phyloP scores from a whole-genome alignment of 2,797 vertebrate genomes.

The Caiman crocodilus region DNA sequence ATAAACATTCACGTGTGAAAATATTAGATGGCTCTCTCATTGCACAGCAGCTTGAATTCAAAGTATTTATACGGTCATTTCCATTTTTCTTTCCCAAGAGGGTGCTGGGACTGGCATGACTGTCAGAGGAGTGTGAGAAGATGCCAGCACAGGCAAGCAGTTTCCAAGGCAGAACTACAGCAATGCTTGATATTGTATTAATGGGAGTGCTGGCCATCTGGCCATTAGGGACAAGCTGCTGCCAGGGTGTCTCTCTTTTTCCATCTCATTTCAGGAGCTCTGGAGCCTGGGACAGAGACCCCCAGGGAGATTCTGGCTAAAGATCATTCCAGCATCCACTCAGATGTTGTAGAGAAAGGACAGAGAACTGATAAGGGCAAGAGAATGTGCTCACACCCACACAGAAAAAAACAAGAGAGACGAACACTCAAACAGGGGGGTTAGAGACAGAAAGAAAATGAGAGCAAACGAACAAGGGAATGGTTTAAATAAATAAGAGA shows the following conservation, averaged over 20 bases:
- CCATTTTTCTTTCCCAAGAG: conserved; percentile 71
- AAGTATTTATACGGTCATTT: conserved; percentile 61
- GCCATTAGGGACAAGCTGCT: conserved; percentile 75
- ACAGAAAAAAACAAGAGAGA: conserved; percentile 32
- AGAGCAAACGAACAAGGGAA: conserved; percentile 49
- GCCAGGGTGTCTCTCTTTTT: conserved; percentile 77
- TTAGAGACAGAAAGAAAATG: conserved; percentile 26
- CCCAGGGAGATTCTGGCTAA: conserved; percentile 73
- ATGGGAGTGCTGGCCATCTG: conserved; percentile 82
- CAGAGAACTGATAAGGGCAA: conserved; percentile 39
- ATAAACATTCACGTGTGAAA: conserved; percentile 47
- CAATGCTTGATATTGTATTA: conserved; percentile 82
- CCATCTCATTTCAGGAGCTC: conserved; percentile 76
- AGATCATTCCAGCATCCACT: conserved; percentile 69
- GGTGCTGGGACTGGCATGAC: conserved; percentile 71
- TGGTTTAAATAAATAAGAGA: conserved; percentile 66
- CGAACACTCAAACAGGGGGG: background rate
- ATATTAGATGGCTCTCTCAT: conserved; percentile 46
- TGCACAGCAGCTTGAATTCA: conserved; percentile 65
- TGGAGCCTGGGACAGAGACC: conserved; percentile 76
- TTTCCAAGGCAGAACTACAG: conserved; percentile 83
- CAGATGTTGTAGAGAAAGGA: conserved; percentile 63
- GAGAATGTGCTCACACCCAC: conserved; percentile 60
- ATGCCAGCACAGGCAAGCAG: conserved; percentile 82
- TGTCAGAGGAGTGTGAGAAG: conserved; percentile 76